phyloP scores from a whole-genome alignment of 2,888 invertebrate genomes.

The Blastobasis lacticolella region DNA sequence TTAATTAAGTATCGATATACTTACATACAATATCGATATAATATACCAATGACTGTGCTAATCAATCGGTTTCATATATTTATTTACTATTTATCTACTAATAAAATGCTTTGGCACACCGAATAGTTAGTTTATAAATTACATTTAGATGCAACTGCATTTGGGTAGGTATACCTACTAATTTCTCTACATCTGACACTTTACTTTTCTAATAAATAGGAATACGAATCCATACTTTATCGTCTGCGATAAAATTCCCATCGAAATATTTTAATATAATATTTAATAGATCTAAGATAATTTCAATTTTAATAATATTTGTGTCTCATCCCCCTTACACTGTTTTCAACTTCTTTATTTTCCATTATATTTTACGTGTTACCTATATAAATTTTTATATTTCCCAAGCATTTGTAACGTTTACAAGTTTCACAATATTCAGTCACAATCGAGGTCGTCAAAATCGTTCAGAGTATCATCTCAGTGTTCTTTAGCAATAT shows the following conservation, averaged over 20 bases:
- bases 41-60: slow-evolving; percentile 26
- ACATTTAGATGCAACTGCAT: slow-evolving; percentile 13
- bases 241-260: slow-evolving; percentile 7
- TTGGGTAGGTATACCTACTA: slow-evolving; percentile 1
- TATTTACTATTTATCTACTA: slow-evolving; percentile 25
- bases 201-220: slow-evolving; percentile 31
- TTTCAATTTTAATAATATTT: no score
- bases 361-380: no score
- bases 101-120: slow-evolving; percentile 38
- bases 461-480: no score
- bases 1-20: slow-evolving; percentile 10
- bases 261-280: slow-evolving; percentile 9
- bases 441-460: no score
- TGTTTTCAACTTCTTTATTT: no score
- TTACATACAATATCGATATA: slow-evolving; percentile 4
- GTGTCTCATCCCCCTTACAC: no score
- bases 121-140: slow-evolving; percentile 22
- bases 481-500: no score
- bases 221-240: slow-evolving; percentile 25
- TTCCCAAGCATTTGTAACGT: no score
- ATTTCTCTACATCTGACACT: slow-evolving; percentile 34
- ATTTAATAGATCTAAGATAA: no score
- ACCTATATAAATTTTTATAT: no score
- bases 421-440: no score
- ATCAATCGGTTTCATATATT: slow-evolving; percentile 22